Base-by-base conservation (phyloP, 2,888 invertebrate genomes). In the Blastobasis adustella region DNA sequence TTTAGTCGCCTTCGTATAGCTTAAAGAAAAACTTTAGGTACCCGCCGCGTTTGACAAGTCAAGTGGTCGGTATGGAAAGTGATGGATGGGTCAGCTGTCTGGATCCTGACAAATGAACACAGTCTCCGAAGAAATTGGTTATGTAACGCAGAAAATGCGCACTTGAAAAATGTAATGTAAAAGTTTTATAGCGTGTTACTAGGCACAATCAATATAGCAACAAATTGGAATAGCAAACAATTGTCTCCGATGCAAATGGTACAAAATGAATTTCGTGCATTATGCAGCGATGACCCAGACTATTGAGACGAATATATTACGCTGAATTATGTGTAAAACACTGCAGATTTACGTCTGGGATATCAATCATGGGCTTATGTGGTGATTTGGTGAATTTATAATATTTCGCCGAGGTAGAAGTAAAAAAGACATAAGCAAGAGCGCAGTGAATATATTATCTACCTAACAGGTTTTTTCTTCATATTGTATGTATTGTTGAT, bases 231-330 rank as follows among this genome's bases (percentile, higher is more conserved):
- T 23, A 23, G 42, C 42, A 47, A 49, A 47, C 49, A 47, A 43
- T 47, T 47, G 23, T 44, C 49, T 51, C 43, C 45, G 44, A 54
- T 54, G 49, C 46, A 49, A 51, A 51, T 47, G 23, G 23, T 23
- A n/a, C n/a, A 46, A 41, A 49, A 45, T 40, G 7, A 53, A 49
- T 42, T 56, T 55, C 52, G 55, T 73, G 71, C 69, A 79, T 78
- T 73, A 79, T 79, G 73, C 77, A 74, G 71, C 67, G 57, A 58
- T 73, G 76, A 77, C 73, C 72, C 66, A 68, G 62, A 66, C 60
- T 64, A 52, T 49, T 53, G 51, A 44, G 52, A 54, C 58, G 61
- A 62, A 63, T 59, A 59, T 59, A 58, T 57, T 56, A 61, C 49
- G 37, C 41, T 57, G 57, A 54, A 61, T 69, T 62, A 67, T 67